phyloP scores from a whole-genome alignment of 2,113 vertebrate genomes.

The Coryphaenoides rupestris region DNA sequence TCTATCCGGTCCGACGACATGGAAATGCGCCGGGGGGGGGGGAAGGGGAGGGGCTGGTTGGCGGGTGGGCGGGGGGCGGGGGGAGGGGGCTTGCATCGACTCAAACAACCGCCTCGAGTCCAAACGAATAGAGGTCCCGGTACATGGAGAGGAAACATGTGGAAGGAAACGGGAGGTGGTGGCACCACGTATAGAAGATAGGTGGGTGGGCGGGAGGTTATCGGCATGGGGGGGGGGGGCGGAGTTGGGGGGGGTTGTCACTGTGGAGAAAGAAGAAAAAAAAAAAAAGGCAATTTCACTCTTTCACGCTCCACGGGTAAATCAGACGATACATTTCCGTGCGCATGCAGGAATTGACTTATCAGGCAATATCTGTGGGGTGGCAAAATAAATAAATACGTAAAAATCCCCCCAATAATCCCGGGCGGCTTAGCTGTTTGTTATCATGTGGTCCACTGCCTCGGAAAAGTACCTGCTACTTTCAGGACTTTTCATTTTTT shows the following conservation, averaged over 20 bases:
- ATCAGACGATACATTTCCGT: conserved; percentile 54
- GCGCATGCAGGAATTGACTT: conserved; percentile 55
- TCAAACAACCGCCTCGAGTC: conserved; percentile 1
- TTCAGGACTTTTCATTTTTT: no score
- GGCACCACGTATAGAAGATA: conserved; percentile 48
- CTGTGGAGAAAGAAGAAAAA: conserved; percentile 44
- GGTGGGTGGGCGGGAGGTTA: conserved; percentile 29
- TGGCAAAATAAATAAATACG: conserved; percentile 22
- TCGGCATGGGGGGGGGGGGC: no score
- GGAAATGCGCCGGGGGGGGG: no score
- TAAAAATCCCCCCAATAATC: conserved; percentile 37
- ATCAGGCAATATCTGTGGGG: conserved; percentile 55
- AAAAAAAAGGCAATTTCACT: conserved; percentile 46
- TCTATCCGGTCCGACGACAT: no score
- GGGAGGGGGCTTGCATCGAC: no score
- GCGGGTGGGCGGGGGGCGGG: no score
- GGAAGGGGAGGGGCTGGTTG: no score
- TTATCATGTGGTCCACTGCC: conserved; percentile 39
- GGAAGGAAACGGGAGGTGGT: conserved; percentile 22
- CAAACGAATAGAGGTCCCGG: conserved; percentile 57
- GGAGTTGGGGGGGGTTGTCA: conserved; percentile 39
- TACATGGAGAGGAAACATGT: conserved; percentile 37
- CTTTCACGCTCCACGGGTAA: conserved; percentile 53
- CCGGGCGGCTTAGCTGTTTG: conserved; percentile 31
- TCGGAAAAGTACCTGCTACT: conserved; percentile 19